Percentiles rank a stretch among this genome's conserved stretches.
Evolutionary conservation across 1,140 invertebrate genomes (phyloP).

Genomic region (Neodiprion virginianus): DNA sequence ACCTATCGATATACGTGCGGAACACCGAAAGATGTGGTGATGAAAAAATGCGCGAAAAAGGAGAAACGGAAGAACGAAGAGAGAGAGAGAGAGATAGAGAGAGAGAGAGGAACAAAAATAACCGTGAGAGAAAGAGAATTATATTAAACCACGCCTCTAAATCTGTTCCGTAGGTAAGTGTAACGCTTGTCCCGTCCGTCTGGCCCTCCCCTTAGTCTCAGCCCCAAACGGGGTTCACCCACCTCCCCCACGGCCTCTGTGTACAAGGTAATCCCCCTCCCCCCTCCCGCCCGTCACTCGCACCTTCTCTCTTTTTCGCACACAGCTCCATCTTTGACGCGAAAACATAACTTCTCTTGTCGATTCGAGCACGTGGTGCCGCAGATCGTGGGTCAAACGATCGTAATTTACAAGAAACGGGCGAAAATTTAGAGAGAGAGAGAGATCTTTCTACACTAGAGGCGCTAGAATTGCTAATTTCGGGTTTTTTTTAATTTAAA

Average conservation of each 20-base stretch:
- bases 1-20: no score
- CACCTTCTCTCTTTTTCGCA: neutral
- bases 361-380: neutral
- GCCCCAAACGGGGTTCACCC: neutral
- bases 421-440: no score
- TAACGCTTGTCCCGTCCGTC: neutral
- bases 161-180: neutral
- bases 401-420: no score
- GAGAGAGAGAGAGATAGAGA: neutral
- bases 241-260: no score
- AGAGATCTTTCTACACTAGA: no score
- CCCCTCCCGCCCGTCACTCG: neutral
- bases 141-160: neutral
- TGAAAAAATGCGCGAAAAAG: neutral
- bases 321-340: no score
- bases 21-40: no score
- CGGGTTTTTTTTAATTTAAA: no score
- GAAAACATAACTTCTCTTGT: no score
- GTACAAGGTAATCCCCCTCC: no score
- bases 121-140: neutral
- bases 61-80: neutral
- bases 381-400: no score
- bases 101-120: neutral
- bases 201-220: neutral
- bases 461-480: no score